Conservation (phyloP, 2,113 vertebrate species). For the Dolichallabes microphthalmus region DNA sequence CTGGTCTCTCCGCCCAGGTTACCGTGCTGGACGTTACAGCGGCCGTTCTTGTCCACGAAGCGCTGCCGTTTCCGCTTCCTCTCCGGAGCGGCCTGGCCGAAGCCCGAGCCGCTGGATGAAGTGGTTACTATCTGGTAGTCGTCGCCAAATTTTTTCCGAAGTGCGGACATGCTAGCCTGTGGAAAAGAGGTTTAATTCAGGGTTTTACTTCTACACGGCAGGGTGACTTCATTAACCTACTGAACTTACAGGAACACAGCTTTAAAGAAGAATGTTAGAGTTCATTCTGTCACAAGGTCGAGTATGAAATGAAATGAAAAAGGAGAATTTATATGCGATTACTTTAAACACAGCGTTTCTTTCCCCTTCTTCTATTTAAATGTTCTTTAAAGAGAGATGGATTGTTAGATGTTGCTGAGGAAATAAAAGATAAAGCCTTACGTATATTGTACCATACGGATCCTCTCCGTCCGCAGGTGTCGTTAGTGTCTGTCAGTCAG, state of each 20-base stretch:
- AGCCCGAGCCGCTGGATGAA: conserved; percentile 88
- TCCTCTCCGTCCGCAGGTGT: conserved; percentile 19
- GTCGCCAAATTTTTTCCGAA: conserved; percentile 97
- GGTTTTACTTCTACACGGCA: background rate
- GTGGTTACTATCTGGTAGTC: conserved; percentile 98
- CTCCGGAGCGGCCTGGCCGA: conserved; percentile 81
- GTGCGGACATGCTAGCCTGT: conserved; percentile 90
- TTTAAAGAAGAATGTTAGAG: background rate
- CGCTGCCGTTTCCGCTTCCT: conserved; percentile 92
- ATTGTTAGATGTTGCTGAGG: background rate
- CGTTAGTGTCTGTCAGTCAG: conserved; percentile 12
- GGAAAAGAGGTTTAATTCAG: conserved; percentile 59
- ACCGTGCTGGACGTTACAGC: conserved; percentile 98
- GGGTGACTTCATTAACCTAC: background rate
- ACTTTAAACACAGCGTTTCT: background rate
- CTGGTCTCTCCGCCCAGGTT: conserved; percentile 97
- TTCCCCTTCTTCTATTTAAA: background rate
- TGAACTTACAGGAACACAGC: background rate
- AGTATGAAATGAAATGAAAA: background rate
- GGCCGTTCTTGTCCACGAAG: conserved; percentile 98
- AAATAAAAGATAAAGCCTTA: conserved; percentile 20
- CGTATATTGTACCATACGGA: conserved; percentile 39
- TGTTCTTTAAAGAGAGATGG: background rate
- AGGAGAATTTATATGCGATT: background rate
- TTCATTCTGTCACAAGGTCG: background rate